These are phyloP conservation scores for Leuciscus idus DNA, from an alignment of 2,113 vertebrate genomes.

Conservation along the genomic window DNA sequence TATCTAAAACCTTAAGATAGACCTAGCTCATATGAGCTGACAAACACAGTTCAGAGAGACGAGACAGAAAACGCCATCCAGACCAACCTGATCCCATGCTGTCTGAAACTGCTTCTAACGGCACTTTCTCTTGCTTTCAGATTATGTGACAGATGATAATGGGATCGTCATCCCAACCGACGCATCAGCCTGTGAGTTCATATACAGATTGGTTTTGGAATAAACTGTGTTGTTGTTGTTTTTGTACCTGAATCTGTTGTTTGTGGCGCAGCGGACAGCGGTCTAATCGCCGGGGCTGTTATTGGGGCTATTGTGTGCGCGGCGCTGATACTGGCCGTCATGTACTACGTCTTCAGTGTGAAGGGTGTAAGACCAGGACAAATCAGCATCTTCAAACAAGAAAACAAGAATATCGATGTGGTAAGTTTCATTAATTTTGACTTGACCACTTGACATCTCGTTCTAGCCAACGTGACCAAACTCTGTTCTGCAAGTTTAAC, in stretches of 20 bases:
- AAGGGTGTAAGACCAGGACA: slow-evolving; percentile 64
- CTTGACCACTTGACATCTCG: neutral
- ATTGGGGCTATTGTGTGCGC: slow-evolving; percentile 60
- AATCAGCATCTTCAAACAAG: slow-evolving; percentile 58
- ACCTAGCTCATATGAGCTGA: neutral
- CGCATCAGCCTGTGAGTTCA: slow-evolving; percentile 61
- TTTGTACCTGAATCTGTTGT: neutral
- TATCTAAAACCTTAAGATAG: neutral
- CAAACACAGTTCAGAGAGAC: neutral
- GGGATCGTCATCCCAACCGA: slow-evolving; percentile 66
- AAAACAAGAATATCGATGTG: slow-evolving; percentile 55
- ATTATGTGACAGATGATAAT: slow-evolving; percentile 64
- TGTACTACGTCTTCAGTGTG: slow-evolving; percentile 69
- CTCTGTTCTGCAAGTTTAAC: neutral
- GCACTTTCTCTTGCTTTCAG: slow-evolving; percentile 57
- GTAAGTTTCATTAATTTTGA: slow-evolving; percentile 61
- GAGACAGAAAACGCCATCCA: neutral
- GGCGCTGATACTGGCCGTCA: slow-evolving; percentile 56
- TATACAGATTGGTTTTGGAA: neutral
- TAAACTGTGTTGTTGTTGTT: neutral
- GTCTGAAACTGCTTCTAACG: neutral
- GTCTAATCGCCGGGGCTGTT: slow-evolving; percentile 59
- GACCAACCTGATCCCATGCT: neutral
- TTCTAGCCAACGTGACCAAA: neutral
- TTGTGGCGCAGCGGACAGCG: slow-evolving; percentile 43